These are phyloP conservation scores for Acanthopagrus latus DNA, from an alignment of 2,797 vertebrate genomes.

Conservation along the genomic window DNA sequence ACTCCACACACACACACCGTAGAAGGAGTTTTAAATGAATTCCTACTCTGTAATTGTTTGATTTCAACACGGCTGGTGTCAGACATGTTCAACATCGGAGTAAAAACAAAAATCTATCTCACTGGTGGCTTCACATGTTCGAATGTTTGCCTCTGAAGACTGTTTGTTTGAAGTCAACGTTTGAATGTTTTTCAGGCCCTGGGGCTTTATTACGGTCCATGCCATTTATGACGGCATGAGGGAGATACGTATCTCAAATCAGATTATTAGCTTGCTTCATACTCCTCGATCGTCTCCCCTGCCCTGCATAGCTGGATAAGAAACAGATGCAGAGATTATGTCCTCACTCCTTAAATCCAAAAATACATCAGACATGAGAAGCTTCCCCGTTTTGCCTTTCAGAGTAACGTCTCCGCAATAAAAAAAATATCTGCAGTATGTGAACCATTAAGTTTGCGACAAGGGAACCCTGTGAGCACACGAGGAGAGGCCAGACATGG, in stretches of 20 bases:
- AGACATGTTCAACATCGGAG: not conserved
- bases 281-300: not conserved
- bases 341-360: constrained; percentile 2
- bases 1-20: not conserved
- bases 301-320: constrained; percentile 10
- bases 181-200: not conserved
- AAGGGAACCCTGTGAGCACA: constrained; percentile 18
- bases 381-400: constrained; percentile 39
- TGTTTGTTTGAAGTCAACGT: not conserved
- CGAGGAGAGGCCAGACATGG: constrained; percentile 21
- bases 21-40: not conserved
- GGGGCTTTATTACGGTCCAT: not conserved
- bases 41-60: not conserved
- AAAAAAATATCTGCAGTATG: constrained; percentile 50
- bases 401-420: constrained; percentile 24
- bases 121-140: not conserved
- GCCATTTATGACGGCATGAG: not conserved
- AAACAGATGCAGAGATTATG: constrained; percentile 31
- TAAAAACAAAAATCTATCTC: not conserved
- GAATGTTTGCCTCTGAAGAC: not conserved
- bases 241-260: constrained; percentile 12
- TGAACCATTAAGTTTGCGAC: constrained; percentile 37
- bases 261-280: constrained; percentile 12
- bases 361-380: constrained; percentile 56
- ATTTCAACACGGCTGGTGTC: not conserved